Conservation (phyloP, 2,797 vertebrate species). For the Tolypeutes matacus region DNA sequence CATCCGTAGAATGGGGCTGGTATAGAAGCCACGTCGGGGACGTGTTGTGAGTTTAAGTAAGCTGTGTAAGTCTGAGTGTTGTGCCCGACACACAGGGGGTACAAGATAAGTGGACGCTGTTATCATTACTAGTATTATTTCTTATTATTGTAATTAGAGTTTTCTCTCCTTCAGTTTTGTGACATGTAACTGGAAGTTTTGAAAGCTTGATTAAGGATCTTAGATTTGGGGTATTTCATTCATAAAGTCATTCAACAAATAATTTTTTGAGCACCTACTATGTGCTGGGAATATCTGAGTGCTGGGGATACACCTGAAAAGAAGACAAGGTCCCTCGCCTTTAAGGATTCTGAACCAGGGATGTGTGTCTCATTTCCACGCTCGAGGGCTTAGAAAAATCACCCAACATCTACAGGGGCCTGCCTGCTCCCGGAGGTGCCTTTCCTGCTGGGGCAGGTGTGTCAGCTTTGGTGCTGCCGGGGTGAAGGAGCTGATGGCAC, state of each 20-base stretch:
- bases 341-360: neutral
- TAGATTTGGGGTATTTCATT: neutral
- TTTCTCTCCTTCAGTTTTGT: neutral
- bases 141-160: too few relatives aligned
- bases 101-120: rapidly evolving
- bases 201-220: neutral
- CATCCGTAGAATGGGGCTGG: neutral
- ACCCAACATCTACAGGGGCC: neutral
- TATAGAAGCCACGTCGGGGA: rapidly evolving
- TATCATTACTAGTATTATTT: rapidly evolving
- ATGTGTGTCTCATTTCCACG: neutral
- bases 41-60: neutral
- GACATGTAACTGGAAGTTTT: neutral
- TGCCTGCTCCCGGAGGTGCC: neutral
- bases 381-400: neutral
- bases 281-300: neutral
- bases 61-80: rapidly evolving
- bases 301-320: neutral
- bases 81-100: too few relatives aligned
- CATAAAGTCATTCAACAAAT: neutral
- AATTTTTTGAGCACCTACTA: neutral
- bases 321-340: neutral
- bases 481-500: neutral
- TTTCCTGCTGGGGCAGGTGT: neutral
- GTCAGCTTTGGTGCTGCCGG: neutral